Evolutionary conservation across 2,113 vertebrate genomes (phyloP), one percentile per base, ranked within the genome.

Genomic region (Galbula dea): DNA sequence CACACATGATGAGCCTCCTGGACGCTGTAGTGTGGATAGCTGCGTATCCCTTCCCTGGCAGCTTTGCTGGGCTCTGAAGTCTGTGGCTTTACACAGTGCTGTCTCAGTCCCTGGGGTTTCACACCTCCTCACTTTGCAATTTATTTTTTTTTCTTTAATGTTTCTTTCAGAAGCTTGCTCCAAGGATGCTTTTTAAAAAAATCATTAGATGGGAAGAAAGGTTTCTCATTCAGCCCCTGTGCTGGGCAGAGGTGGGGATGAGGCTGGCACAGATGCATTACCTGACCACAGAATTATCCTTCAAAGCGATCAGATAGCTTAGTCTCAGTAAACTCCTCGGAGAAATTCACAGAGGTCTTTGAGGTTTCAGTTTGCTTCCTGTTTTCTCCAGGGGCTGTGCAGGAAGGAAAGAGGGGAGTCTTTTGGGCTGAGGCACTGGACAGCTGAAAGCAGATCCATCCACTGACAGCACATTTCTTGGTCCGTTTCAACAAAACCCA

Each of bases 11-110:
- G 52, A 72, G 34, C 32, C 26, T 67, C 18, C 27, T 9, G 52
- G 61, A 57, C 51, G 15, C 41, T 0, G 0, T 1, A 5, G 11
- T 5, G 1, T 36, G 71, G 6, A 37, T 12, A 41, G 32, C 83
- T 71, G 55, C 1, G 0, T 27, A 8, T 58, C 48, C 62, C 29
- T 68, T 86, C 32, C 43, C 83, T 82, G 51, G 65, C 51, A 84
- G 46, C 45, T 43, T 32, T 30, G 69, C 49, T 3, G 10, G 61
- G 36, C 86, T 79, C 69, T 71, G 49, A 49, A 67, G 36, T 34
- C 69, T 72, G 48, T 76, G 83, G 19, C 49, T 88, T 85, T 83
- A 36, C 26, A 68, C 62, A 4, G 7, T 57, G 66, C 45, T 55
- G 29, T 84, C 39, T n/a, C n/a, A 45, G 79, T 30, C 36, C 45